Conservation (phyloP, 2,888 invertebrate genomes). For the Leptinotarsa haldemani region DNA sequence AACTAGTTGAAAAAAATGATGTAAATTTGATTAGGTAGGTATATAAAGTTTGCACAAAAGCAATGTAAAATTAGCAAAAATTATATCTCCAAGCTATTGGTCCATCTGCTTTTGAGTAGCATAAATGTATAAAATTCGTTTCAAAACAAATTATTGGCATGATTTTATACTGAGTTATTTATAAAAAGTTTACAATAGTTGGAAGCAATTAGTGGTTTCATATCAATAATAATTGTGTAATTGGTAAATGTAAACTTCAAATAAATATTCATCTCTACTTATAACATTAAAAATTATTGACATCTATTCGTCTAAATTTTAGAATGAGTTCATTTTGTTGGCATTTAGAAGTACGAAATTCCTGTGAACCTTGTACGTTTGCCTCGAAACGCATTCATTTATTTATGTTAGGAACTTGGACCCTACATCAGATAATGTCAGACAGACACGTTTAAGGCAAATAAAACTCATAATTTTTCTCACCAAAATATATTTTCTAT, state of each 20-base stretch:
- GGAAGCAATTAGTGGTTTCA: constrained; percentile 47
- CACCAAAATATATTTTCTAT: constrained; percentile 62
- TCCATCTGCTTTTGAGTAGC: background rate
- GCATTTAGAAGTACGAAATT: constrained; percentile 60
- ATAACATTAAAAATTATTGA: constrained; percentile 60
- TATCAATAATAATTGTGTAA: constrained; percentile 40
- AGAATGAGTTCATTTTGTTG: constrained; percentile 61
- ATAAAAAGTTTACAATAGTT: constrained; percentile 56
- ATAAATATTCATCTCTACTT: constrained; percentile 60
- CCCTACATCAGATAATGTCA: constrained; percentile 55
- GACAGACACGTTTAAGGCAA: constrained; percentile 57
- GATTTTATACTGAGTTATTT: constrained; percentile 58
- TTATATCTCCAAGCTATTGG: constrained; percentile 1
- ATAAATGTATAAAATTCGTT: background rate
- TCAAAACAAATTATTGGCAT: constrained; percentile 62
- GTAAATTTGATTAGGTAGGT: no score
- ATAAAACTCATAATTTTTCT: constrained; percentile 58
- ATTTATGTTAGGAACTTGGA: constrained; percentile 63
- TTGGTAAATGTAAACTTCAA: constrained; percentile 56
- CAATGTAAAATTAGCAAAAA: background rate
- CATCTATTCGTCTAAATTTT: constrained; percentile 61
- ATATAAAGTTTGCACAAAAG: no score
- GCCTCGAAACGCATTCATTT: constrained; percentile 30
- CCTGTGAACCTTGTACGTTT: constrained; percentile 60
- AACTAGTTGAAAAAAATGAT: no score